Evolutionary conservation across 2,113 vertebrate genomes (phyloP), one percentile per base, ranked within the genome.

Genomic region (Myxocyprinus asiaticus): DNA sequence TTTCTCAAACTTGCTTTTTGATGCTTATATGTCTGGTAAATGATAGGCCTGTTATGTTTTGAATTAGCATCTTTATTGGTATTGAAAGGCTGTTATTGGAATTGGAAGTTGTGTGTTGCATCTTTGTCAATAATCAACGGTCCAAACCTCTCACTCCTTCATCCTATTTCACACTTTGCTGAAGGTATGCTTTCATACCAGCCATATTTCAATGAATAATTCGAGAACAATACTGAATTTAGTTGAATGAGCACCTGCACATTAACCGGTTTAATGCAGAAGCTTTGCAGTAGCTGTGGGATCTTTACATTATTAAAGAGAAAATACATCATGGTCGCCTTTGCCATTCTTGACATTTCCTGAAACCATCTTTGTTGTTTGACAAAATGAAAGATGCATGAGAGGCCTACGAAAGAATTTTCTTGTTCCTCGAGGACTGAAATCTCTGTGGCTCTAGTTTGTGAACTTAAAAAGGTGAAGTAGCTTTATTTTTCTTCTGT

Each of bases 1-100:
- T 89, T 90, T 86, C 88, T 88, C 83, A 76, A 79, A 85, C 86
- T 85, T 85, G 33, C 58, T 33, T 88, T 89, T 89, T 87, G 84
- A 88, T 86, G 86, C 83, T 85, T 82, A 87, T 33, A 33, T 85
- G 82, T 84, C 81, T 53, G 51, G 10, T 86, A 48, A 63, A 80
- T 88, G 85, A 91, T 87, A 87, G 83, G 82, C 82, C 43, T 90
- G 89, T 86, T 65, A 14, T 79, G 44, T 88, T 33, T 86, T 80
- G 82, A 90, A 86, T 88, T 83, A 80, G 86, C 87, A 89, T 91
- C 88, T 86, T 84, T 77, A 83, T 12, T 12, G 6, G 4, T 53
- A 11, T 88, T 88, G 86, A 88, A 83, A 84, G 63, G 11, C 9
- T 14, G 4, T n/a, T 76, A 58, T 65, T 70, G 17, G 56, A 15